Evolutionary conservation across 2,888 invertebrate species (phyloP).

Genomic region (Volucella inflata): DNA sequence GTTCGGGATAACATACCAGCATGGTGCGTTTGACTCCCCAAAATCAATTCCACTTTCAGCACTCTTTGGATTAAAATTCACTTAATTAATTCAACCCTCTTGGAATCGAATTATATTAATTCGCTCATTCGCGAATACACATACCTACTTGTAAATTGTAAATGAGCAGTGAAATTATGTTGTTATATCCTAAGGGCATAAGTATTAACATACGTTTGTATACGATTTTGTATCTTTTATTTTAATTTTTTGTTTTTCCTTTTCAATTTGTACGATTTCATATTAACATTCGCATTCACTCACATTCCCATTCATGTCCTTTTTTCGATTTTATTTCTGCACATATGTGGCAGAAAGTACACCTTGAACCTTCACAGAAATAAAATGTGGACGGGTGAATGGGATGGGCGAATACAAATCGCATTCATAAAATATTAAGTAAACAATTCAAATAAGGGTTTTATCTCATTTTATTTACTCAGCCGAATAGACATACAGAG

Average conservation of each 20-base stretch:
- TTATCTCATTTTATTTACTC: conserved; percentile 31
- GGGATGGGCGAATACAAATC: background rate
- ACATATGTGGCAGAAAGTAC: too few species aligned
- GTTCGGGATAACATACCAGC: too few species aligned
- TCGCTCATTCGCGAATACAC: background rate
- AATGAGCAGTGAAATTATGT: conserved; percentile 7
- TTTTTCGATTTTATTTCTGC: too few species aligned
- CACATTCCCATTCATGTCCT: background rate
- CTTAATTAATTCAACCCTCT: background rate
- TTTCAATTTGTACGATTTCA: background rate
- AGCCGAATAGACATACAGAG: background rate
- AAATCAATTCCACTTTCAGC: too few species aligned
- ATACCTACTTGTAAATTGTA: background rate
- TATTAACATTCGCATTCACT: background rate
- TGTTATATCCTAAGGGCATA: background rate
- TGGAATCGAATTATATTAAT: background rate
- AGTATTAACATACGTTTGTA: background rate
- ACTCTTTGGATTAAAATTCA: background rate
- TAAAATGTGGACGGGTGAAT: too few species aligned
- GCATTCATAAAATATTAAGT: conserved; percentile 58
- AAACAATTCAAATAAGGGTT: conserved; percentile 56
- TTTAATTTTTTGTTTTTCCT: background rate
- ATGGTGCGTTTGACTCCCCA: too few species aligned
- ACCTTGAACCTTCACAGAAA: too few species aligned
- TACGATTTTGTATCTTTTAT: background rate